Evolutionary conservation across 2,113 vertebrate species (phyloP), one percentile per base, ranked within the genome.

Genomic region (Antidorcas marsupialis): DNA sequence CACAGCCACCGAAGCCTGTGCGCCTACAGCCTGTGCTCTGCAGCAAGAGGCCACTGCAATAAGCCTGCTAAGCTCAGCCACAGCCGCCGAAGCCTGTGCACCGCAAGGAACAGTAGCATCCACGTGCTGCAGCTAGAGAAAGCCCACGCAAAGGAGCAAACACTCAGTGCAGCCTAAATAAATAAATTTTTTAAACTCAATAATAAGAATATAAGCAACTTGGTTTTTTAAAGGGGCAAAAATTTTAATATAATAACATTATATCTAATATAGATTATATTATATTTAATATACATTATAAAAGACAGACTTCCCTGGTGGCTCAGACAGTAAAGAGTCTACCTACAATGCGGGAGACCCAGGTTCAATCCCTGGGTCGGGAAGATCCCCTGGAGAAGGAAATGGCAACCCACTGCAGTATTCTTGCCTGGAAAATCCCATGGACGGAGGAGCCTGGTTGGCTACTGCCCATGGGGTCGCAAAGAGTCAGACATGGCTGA

Each of bases 211-310:
- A 52, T 23, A n/a, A n/a, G 74, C 45, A 64, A 50, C 30, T 45
- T 85, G 27, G 33, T 50, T 94, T 94, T 81, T 47, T 81, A 52
- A 94, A 59, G 39, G 57, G 33, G 2, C 36, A 78, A 84, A 93
- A 39, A 89, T 43, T n/a, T 78, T 79, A 79, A 50, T 79, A 36
- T 67, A 71, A 36, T 21, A 67, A 71, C 17, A 71, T 36, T 36
- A 21, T 36, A 71, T 71, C n/a, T 71, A 36, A 71, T 36, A 36
- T 71, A 55, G 21, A 23, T 21, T 55, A 21, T 16, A 67, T n/a
- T 67, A 19, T 67, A 67, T 67, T 19, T n/a, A 19, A 67, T 67
- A n/a, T 67, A 67, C 64, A 36, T 71, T 71, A 71, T 71, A 36
- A 36, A 36, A 8, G 33, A 55, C 53, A 21, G 19, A 55, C 19